Evolutionary conservation across 2,113 vertebrate species (phyloP).

Genomic region (Centropus bengalensis): DNA sequence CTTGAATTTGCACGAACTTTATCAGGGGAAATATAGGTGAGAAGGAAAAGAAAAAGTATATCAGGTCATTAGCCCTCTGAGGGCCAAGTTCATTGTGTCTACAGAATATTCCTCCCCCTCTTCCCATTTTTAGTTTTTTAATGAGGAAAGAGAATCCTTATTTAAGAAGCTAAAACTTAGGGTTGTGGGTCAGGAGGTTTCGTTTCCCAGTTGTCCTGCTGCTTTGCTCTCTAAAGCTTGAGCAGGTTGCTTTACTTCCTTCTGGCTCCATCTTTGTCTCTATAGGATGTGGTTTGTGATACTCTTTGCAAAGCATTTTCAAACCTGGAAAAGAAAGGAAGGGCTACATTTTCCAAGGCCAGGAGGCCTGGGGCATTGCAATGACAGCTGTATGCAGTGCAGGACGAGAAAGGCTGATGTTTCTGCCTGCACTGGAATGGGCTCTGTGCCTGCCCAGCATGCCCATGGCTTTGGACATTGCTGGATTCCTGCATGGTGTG

Average conservation of each 20-base stretch:
- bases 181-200: background rate
- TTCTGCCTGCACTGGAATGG: background rate
- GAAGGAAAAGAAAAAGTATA: background rate
- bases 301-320: background rate
- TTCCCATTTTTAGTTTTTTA: slow-evolving; percentile 35
- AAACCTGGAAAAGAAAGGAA: background rate
- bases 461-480: background rate
- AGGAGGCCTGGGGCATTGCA: rapidly evolving
- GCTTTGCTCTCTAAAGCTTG: background rate
- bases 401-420: background rate
- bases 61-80: slow-evolving; percentile 48
- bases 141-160: slow-evolving; percentile 29
- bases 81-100: slow-evolving; percentile 6
- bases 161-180: slow-evolving; percentile 29
- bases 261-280: background rate
- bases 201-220: background rate
- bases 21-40: slow-evolving; percentile 11
- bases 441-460: rapidly evolving
- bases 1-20: slow-evolving; percentile 9
- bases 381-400: background rate
- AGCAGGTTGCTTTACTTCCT: background rate
- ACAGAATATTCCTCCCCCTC: background rate
- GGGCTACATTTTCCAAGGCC: background rate
- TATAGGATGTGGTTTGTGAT: background rate
- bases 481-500: background rate